Evolutionary conservation across 92 coral and sea anemone genomes (phyloP), one percentile per base, ranked within the genome.

Genomic region (Metridium senile): DNA sequence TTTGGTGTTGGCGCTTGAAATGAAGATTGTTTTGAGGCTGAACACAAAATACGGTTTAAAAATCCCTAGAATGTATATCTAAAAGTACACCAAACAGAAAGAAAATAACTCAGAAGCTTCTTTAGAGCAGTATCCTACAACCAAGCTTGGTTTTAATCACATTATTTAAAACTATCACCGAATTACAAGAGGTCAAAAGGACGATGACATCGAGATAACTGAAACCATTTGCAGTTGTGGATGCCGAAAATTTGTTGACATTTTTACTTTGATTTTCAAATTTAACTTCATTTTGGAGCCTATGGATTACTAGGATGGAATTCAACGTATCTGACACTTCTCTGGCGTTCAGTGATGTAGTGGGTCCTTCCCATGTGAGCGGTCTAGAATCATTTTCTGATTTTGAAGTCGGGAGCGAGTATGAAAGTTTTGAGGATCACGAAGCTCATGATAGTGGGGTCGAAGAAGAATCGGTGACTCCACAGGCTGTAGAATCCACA

Each of bases 301-400:
- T 19, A 4, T 49, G 34, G 70, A 62, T 22, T 58, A 23, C 28
- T 51, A 76, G 56, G 20, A 90, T 90, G 97, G 97, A 91, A 75
- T 71, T 91, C 25, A 76, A 91, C 71, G 74, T 91, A 59, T 88
- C 97, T 22, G 89, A 91, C 47, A 97, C 89, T 43, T 94, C 98
- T 7, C 74, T 94, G 64, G 97, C 98, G 23, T 91, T 86, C 79
- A 94, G 98, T 74, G 98, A 94, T 77, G 86, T 92, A 33, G 90
- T 81, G 35, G 88, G 92, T 3, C 98, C 98, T 0, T 94, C 98
- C 30, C 98, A 94, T 75, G 97, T 94, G 25, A 94, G 98, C 68
- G 97, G 91, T 9, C 82, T 94, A 33, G 97, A 91, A 56, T 94
- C 98, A 33, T 94, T 94, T 69, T 94, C 98, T n/a, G 98, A 94